These are phyloP conservation scores for Eristalinus aeneus DNA, from an alignment of 2,888 invertebrate genomes.

Conservation along the genomic window DNA sequence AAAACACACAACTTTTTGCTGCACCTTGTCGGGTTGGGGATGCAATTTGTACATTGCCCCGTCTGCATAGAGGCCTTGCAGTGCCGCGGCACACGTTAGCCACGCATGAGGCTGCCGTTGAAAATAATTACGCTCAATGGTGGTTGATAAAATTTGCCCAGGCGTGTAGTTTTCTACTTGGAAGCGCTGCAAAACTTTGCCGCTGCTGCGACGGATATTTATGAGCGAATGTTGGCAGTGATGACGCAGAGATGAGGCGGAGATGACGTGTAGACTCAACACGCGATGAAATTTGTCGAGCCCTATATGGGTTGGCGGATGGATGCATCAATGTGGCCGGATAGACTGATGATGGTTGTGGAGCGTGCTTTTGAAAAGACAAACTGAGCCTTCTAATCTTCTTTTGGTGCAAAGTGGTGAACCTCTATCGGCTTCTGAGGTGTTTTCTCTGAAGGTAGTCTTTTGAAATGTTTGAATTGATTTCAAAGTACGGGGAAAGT, in stretches of 20 bases:
- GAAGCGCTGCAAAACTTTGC: not conserved
- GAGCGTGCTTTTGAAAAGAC: no score
- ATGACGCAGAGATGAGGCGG: not conserved
- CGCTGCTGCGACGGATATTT: not conserved
- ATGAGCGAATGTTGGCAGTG: not conserved
- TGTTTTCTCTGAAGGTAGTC: no score
- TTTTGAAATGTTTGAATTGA: no score
- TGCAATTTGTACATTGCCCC: constrained; percentile 5
- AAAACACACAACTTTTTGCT: not conserved
- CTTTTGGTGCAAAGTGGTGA: no score
- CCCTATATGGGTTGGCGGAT: not conserved
- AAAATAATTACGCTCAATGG: not conserved
- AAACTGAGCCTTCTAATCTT: no score
- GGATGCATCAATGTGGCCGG: not conserved
- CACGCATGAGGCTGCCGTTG: not conserved
- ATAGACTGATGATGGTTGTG: not conserved
- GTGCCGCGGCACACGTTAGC: not conserved
- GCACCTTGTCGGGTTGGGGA: not conserved
- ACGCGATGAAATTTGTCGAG: not conserved
- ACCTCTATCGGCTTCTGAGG: no score
- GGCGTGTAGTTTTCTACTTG: not conserved
- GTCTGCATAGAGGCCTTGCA: not conserved
- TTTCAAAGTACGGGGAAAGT: no score
- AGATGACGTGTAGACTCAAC: not conserved
- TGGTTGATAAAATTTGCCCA: constrained; percentile 5